Base-by-base conservation (phyloP, 2,888 invertebrate genomes). In the Andrena chrysosceles region DNA sequence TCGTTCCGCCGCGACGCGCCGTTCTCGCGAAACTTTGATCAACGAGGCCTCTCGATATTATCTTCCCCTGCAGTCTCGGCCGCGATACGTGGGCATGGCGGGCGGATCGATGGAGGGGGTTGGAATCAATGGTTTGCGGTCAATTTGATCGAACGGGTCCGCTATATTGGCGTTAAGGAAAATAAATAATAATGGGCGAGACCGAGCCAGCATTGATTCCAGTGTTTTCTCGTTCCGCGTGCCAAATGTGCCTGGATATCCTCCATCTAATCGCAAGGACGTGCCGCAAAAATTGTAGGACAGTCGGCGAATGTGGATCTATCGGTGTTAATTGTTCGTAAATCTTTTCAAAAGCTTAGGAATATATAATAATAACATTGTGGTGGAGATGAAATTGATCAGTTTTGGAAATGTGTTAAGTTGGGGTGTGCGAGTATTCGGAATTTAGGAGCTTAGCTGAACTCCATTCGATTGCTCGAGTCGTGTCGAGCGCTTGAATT, bases 121-220 rank as follows among this genome's bases (percentile, higher is more conserved):
- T 35, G 48, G 80, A 68, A 67, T 66, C 69, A 70, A 82, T 80
- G 74, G 60, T 0, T 52, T 29, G 81, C 69, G 81, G 81, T 80
- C 74, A 54, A 64, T 67, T 80, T 75, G 35, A 82, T 70, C 74
- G 81, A 74, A 48, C 49, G 54, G 49, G 20, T 66, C 48, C 35
- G 67, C 62, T 59, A 31, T 59, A 67, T 75, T n/a, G 66, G 67
- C 16, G 62, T 70, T 67, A 67, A 75, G 48, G 70, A 49, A 82
- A 70, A 75, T 56, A 75, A 82, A 80, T 60, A 69, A 75, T 70
- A 35, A 56, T 54, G 59, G 31, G 23, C 10, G 20, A 26, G 49
- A 16, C 49, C 52, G 20, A 66, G 31, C 20, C 26, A 26, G 64
- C 52, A 13, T 23, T n/a, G 62, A 13, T 77, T 54, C 35, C 33